Base-by-base conservation (phyloP, 2,888 invertebrate genomes). In the Microctonus aethiopoides region DNA sequence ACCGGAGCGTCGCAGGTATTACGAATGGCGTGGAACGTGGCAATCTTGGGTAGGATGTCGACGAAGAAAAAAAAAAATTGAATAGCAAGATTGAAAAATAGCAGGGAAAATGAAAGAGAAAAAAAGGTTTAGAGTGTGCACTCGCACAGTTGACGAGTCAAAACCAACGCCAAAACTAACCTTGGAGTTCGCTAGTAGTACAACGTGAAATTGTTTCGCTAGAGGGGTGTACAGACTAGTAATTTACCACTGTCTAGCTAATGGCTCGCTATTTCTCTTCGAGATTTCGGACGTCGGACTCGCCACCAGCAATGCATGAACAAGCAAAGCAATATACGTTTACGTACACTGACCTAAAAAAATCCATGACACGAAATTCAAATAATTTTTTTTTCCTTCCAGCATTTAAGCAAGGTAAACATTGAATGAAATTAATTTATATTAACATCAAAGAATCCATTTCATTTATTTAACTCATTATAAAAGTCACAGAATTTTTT, bases 191-290 rank as follows among this genome's bases (percentile, higher is more conserved):
- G 20, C 32, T 13, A 20, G 20, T 52, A 20, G n/a, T 57, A 51
- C 34, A 57, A 69, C 54, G 66, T 70, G 66, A 70, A 70, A 70
- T 70, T 66, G 70, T 70, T 70, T 70, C 66, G 51, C 61, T 70
- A 41, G 36, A 61, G 66, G 61, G 56, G 20, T 34, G 39, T 26
- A 39, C 36, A 68, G 24, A 34, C 20, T 34, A 70, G 70, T 56
- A 70, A 70, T 70, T 70, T 70, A 65, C 20, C 54, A 66, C 66
- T 70, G 61, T 61, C 61, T 39, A 64, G 46, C 61, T 67, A 67
- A 67, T 67, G 61, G 51, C 34, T n/a, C 24, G 11, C 56, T 11
- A 70, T 70, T 70, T 60, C 34, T 66, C 65, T 66, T 56, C n/a
- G 61, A 61, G 51, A 67, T 61, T 67, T 54, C 52, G 61, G 36